Evolutionary conservation across 2,888 invertebrate genomes (phyloP), one percentile per base, ranked within the genome.

Genomic region (Muschampia plurimacula): DNA sequence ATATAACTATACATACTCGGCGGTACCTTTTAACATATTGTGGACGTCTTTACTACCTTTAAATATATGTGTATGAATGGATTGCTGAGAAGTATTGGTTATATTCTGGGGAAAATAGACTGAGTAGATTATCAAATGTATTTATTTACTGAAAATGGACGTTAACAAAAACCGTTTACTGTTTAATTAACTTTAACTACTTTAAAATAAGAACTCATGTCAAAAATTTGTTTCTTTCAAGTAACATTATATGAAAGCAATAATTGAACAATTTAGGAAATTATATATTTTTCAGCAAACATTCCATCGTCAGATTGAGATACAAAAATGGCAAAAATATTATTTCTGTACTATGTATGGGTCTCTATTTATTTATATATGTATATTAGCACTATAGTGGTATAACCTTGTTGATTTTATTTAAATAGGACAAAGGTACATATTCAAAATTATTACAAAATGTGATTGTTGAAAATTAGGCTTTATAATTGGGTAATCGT

Each of bases 1-100:
- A 91, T 88, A 52, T 15, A 52, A 7, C 12, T 52, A 52, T 49
- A 67, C 75, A 10, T 52, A 49, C 15, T 57, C 39, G 44, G 4
- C 9, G 22, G 22, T 28, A n/a, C n/a, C n/a, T n/a, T 9, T 60
- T 72, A 46, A 46, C 46, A 75, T 77, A 73, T 79, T 77, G 78
- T 79, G 77, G 77, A 75, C 78, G 78, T 78, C 75, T 76, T 12
- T 28, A 15, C 49, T 13, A 36, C 22, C n/a, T 15, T 60, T 13
- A 36, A 12, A 13, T 55, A 41, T 13, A n/a, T 32, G 32, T 46
- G 13, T 46, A 8, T 10, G 8, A n/a, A 57, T 59, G 69, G 39
- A 3, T 64, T 69, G 69, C 64, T 69, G 69, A 69, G 41, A 57
- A 69, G 41, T 69, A 64, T 39, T 63, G 15, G 10, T 3, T 7